phyloP scores from a whole-genome alignment of 2,888 invertebrate species.

The Brachypalpus laphriformis region DNA sequence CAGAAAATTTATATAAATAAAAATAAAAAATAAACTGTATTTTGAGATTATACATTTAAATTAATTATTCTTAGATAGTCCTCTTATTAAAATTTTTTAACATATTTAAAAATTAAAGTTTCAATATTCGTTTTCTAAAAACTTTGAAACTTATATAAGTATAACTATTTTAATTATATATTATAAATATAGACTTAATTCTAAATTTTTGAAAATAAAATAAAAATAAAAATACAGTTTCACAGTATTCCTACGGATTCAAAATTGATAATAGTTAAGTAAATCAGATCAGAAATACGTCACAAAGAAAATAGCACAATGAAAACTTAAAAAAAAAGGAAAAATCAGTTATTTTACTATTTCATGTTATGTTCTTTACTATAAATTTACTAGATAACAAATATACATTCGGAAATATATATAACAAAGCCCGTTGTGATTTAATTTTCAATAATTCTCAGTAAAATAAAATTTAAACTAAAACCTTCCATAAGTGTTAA shows the following conservation, averaged over 20 bases:
- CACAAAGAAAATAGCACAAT: background rate
- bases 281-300: slow-evolving; percentile 4
- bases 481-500: slow-evolving; percentile 56
- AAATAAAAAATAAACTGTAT: slow-evolving; percentile 10
- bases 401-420: slow-evolving; percentile 15
- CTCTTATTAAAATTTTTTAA: slow-evolving; percentile 42
- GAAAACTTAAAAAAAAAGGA: background rate
- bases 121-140: slow-evolving; percentile 8
- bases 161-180: slow-evolving; percentile 49
- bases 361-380: background rate
- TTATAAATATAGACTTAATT: slow-evolving; percentile 1
- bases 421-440: slow-evolving; percentile 63
- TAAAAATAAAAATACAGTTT: background rate
- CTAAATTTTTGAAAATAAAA: slow-evolving; percentile 17
- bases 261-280: background rate
- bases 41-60: slow-evolving; percentile 22
- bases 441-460: slow-evolving; percentile 45
- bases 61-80: slow-evolving; percentile 53
- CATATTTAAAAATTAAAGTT: slow-evolving; percentile 29
- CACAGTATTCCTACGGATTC: slow-evolving; percentile 1
- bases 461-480: slow-evolving; percentile 15
- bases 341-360: background rate
- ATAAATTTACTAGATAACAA: slow-evolving; percentile 8
- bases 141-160: slow-evolving; percentile 20
- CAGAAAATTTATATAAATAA: background rate